Conservation (phyloP, 2,888 invertebrate species). For the Andrena fulva region DNA sequence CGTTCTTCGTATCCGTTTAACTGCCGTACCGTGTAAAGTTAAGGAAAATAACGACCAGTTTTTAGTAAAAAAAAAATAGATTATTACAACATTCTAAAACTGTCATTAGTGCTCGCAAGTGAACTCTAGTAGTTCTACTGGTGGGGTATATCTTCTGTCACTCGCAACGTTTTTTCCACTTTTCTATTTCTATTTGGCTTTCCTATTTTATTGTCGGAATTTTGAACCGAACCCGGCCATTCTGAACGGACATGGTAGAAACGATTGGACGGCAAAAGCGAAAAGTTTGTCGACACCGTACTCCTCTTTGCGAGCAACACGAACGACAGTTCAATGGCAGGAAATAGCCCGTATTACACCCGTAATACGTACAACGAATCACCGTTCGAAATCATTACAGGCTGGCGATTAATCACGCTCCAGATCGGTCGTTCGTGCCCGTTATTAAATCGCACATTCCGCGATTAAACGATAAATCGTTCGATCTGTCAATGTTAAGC, state of each 20-base stretch:
- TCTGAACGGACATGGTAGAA: not conserved
- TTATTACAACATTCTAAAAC: no score
- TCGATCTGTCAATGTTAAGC: conserved; percentile 1
- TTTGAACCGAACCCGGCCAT: not conserved
- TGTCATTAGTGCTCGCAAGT: no score
- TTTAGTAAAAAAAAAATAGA: no score
- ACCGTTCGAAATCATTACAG: conserved; percentile 14
- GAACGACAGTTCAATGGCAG: conserved; percentile 24
- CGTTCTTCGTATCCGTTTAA: no score
- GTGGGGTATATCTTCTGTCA: no score
- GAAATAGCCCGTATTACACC: conserved; percentile 24
- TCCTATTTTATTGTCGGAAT: not conserved
- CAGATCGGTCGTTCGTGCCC: conserved; percentile 11
- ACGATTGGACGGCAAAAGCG: conserved; percentile 13
- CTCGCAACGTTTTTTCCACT: no score
- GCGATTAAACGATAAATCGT: conserved; percentile 25
- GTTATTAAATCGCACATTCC: conserved; percentile 26
- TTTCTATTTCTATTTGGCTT: no score
- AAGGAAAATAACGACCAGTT: no score
- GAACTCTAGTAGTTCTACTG: no score
- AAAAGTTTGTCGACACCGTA: conserved; percentile 18
- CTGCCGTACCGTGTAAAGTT: no score
- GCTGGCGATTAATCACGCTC: conserved; percentile 23
- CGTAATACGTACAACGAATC: conserved; percentile 15
- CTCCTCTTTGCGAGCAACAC: conserved; percentile 1